Base-by-base conservation (phyloP, 1,140 invertebrate species). In the Procambarus virginalis region DNA sequence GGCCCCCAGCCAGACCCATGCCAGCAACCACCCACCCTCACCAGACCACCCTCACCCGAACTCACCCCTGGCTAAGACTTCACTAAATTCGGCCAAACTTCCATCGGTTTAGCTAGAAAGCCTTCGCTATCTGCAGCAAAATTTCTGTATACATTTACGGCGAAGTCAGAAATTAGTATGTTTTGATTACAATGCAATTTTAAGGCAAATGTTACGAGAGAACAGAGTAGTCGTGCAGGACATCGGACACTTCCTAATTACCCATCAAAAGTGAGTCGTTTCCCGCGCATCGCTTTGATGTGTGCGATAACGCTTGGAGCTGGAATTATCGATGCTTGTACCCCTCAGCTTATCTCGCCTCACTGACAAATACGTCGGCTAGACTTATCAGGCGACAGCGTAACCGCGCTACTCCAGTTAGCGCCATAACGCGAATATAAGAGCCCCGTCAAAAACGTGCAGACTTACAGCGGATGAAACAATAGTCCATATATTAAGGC, bases 401-500 rank as follows among this genome's bases (percentile, higher is more conserved):
- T 34, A 73, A 5, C 68, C 4, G 68, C 4, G 51, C 20, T 5
- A 12, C 4, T 10, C 68, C 22, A 73, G 68, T 22, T 34, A 34
- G n/a, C 6, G 6, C 14, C n/a, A 34, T 5, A 81, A 81, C 79
- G 79, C 79, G 51, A 81, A 81, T 60, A 81, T 81, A 55, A 81
- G 6, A 2, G n/a, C 10, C 48, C 51, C 14, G 79, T 58, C 2
- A 81, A 81, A 81, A 48, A 0, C 14, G 51, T 10, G n/a, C 51
- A 9, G 51, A 20, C 51, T 58, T 81, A n/a, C 22, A 81, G 79
- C 79, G 79, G 79, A 81, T 81, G 79, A 81, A 81, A 81, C 79
- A 81, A 81, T 81, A 58, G 79, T 60, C 79, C 79, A 81, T 81
- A 81, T 58, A 81, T 81, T 81, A 81, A 58, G 79, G 68, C 22